These are phyloP conservation scores for Ailuropoda melanoleuca DNA, from an alignment of 2,113 vertebrate species.

Conservation along the genomic window DNA sequence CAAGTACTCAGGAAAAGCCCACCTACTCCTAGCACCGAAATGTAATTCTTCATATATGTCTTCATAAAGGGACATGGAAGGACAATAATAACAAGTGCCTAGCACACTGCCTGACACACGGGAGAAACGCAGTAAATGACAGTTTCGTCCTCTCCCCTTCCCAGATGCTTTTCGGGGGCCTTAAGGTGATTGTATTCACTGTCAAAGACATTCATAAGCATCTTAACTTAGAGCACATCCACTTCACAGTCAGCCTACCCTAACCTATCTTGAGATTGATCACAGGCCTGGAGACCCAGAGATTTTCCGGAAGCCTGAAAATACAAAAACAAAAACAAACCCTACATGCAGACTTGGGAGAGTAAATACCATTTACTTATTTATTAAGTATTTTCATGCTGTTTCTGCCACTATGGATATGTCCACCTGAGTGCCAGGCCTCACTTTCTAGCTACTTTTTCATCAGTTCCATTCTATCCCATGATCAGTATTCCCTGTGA, in stretches of 20 bases:
- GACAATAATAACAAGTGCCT: not conserved
- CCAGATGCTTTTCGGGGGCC: not conserved
- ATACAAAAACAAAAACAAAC: not conserved
- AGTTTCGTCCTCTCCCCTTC: not conserved
- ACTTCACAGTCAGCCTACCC: not conserved
- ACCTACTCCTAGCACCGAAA: not conserved
- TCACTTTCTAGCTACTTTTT: constrained; percentile 15
- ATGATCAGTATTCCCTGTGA: not conserved
- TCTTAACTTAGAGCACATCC: not conserved
- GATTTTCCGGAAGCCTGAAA: not conserved
- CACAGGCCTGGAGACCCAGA: not conserved
- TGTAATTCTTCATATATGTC: not conserved
- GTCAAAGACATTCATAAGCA: not conserved
- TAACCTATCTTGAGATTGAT: not conserved
- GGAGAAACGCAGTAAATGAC: not conserved
- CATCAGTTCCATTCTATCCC: not conserved
- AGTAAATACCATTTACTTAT: constrained; percentile 18
- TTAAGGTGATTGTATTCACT: not conserved
- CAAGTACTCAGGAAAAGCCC: constrained; percentile 2
- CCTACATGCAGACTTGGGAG: not conserved
- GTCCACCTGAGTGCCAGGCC: not conserved
- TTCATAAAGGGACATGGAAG: not conserved
- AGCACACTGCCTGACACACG: not conserved
- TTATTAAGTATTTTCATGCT: not conserved
- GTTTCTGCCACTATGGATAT: not conserved